Base-by-base conservation (phyloP, 2,113 vertebrate genomes). In the Charina bottae region DNA sequence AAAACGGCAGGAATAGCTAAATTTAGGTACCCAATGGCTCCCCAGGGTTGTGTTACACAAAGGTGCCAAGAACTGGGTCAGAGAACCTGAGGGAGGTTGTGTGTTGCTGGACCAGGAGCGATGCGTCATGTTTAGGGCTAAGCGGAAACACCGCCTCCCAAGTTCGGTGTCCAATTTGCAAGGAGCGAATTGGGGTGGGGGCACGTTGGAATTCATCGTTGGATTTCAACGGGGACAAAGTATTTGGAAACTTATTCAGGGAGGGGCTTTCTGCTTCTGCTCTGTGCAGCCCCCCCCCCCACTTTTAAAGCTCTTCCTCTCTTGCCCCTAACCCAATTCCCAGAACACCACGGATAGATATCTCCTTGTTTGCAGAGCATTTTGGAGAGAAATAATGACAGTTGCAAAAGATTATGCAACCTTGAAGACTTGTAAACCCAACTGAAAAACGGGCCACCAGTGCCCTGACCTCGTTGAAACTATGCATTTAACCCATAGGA, bases 11-110 rank as follows among this genome's bases (percentile, higher is more conserved):
- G 6, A 64, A 8, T 49, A 54, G 93, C 94, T 96, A 94, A 96
- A 95, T 96, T 96, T 94, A 97, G 96, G 86, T 72, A 49, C 72
- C 19, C 60, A 28, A 93, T 1, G 0, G 46, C 92, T 59, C 0
- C 1, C 89, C 91, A 55, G 60, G 0, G 0, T 88, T 83, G 92
- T 0, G 28, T 90, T 83, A 26, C 93, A 4, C 93, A 94, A 93
- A 62, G 42, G 62, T 0, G 83, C 49, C 90, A 89, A 23, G 17
- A 95, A 94, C 11, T 95, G 92, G 96, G 96, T 97, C 94, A 19
- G 91, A 15, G 92, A 93, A 19, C 42, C 56, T 19, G 90, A 56
- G 8, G 84, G 24, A 13, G 19, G 26, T 1, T 3, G 17, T 54
- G 28, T n/a, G 85, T 55, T 54, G 2, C 26, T 87, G 15, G 15